These are phyloP conservation scores for Euplagia quadripunctaria DNA, from an alignment of 2,888 invertebrate species.

Conservation along the genomic window DNA sequence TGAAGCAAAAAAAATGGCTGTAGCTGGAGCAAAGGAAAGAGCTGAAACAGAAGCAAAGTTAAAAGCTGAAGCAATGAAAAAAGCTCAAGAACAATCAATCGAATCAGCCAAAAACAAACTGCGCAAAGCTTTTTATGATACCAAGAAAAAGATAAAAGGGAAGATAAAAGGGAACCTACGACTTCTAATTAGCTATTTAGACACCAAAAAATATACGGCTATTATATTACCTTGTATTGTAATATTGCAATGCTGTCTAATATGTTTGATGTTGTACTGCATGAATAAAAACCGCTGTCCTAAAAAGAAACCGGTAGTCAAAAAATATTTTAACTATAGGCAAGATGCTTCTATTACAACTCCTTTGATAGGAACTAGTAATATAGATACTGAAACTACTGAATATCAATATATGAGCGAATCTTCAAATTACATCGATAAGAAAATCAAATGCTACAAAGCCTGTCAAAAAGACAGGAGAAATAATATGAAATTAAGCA, in stretches of 20 bases:
- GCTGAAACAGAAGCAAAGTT: too few relatives aligned
- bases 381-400: slow-evolving; percentile 73
- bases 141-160: not conserved
- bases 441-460: slow-evolving; percentile 77
- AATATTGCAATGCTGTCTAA: slow-evolving; percentile 65
- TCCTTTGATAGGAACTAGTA: slow-evolving; percentile 74
- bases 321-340: slow-evolving; percentile 71
- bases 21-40: not conserved
- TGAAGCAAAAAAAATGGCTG: not conserved
- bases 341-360: slow-evolving; percentile 79
- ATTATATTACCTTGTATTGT: not conserved
- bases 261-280: slow-evolving; percentile 68
- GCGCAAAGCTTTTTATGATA: not conserved
- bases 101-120: not conserved
- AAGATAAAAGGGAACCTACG: not conserved
- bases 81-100: not conserved
- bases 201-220: not conserved
- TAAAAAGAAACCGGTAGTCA: slow-evolving; percentile 58
- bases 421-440: slow-evolving; percentile 67
- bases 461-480: slow-evolving; percentile 72
- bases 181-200: not conserved
- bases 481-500: slow-evolving; percentile 63
- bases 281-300: slow-evolving; percentile 58
- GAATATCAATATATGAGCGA: slow-evolving; percentile 71
- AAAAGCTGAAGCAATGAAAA: not conserved